These are phyloP conservation scores for Enteromius fasciolatus DNA, from an alignment of 2,797 vertebrate species.

Conservation along the genomic window DNA sequence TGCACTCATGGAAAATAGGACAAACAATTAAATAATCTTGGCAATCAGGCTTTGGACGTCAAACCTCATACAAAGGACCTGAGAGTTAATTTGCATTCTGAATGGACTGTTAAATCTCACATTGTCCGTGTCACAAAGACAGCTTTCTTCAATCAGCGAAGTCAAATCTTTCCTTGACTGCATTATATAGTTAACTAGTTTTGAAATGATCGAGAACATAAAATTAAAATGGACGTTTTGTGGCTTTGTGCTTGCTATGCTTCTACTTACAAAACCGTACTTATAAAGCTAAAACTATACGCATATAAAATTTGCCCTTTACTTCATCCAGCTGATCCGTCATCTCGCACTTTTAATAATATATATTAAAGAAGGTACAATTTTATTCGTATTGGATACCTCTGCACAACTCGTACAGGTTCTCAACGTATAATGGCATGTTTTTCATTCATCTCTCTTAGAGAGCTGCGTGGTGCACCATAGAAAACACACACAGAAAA, in stretches of 20 bases:
- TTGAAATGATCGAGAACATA: background rate
- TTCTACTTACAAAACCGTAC: background rate
- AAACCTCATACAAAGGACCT: conserved; percentile 28
- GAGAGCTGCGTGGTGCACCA: background rate
- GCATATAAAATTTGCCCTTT: background rate
- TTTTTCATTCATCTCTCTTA: conserved; percentile 21
- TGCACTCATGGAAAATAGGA: conserved; percentile 20
- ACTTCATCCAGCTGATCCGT: background rate
- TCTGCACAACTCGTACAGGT: background rate
- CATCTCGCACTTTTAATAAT: background rate
- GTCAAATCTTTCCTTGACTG: conserved; percentile 15
- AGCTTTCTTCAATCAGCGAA: conserved; percentile 20
- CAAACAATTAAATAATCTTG: conserved; percentile 32
- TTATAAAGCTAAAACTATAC: background rate
- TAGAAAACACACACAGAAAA: conserved; percentile 3
- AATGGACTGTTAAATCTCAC: conserved; percentile 32
- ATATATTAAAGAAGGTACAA: background rate
- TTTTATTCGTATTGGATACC: too few relatives aligned
- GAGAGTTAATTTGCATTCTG: conserved; percentile 33
- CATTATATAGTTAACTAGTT: background rate
- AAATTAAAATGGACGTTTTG: background rate
- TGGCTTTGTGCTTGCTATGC: background rate
- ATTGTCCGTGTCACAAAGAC: conserved; percentile 22
- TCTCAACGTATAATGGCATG: background rate
- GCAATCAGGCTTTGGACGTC: conserved; percentile 24